These are phyloP conservation scores for Onychostoma macrolepis DNA, from an alignment of 2,113 vertebrate species.

Conservation along the genomic window DNA sequence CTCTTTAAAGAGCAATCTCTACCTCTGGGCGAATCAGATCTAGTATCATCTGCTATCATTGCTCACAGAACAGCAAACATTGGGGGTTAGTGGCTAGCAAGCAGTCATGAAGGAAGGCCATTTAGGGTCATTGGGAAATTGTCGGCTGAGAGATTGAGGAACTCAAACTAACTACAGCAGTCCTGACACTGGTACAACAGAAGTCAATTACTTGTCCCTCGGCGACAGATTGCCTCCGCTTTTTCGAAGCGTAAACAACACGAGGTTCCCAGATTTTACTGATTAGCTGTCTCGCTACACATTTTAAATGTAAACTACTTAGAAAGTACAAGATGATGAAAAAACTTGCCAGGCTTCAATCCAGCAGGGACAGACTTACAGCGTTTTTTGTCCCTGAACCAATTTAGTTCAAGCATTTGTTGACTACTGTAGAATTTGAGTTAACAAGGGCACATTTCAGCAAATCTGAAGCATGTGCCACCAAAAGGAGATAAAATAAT, in stretches of 20 bases:
- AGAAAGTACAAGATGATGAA: neutral
- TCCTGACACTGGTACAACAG: slow-evolving; percentile 26
- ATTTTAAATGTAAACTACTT: slow-evolving; percentile 34
- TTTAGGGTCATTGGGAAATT: slow-evolving; percentile 40
- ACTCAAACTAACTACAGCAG: slow-evolving; percentile 26
- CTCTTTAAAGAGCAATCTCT: slow-evolving; percentile 19
- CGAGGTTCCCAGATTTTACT: slow-evolving; percentile 24
- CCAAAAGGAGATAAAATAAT: neutral
- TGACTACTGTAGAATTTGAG: neutral
- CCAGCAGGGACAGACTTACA: neutral
- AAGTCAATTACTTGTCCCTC: slow-evolving; percentile 51
- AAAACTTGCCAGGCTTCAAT: neutral
- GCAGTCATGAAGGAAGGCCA: slow-evolving; percentile 36
- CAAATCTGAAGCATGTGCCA: neutral
- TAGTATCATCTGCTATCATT: neutral
- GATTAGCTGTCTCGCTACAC: slow-evolving; percentile 36
- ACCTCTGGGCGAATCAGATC: neutral
- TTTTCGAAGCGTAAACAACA: neutral
- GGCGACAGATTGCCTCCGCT: slow-evolving; percentile 36
- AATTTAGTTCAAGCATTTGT: neutral
- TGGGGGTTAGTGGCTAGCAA: neutral
- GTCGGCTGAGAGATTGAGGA: slow-evolving; percentile 8
- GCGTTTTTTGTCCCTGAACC: too few species aligned
- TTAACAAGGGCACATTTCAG: neutral
- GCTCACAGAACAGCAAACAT: slow-evolving; percentile 23